Conservation (phyloP, 2,113 vertebrate species). For the Hippocampus abdominalis region DNA sequence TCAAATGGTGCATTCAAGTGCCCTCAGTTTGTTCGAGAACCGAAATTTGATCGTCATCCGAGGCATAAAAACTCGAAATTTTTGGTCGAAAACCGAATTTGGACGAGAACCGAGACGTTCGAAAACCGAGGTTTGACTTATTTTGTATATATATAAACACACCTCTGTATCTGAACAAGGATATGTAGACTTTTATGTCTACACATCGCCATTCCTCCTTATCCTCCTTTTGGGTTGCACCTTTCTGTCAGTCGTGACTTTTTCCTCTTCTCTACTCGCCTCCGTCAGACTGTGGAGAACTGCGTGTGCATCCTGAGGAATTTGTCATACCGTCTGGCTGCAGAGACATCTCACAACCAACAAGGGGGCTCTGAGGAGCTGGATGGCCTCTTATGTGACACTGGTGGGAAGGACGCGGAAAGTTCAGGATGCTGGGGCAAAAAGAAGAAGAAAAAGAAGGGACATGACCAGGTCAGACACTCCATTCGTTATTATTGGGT, state of each 20-base stretch:
- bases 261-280: constrained; percentile 1
- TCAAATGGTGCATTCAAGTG: too few species aligned
- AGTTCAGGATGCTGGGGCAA: constrained; percentile 98
- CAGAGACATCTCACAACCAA: constrained; percentile 97
- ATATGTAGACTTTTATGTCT: too few species aligned
- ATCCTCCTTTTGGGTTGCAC: neutral
- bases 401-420: constrained; percentile 88
- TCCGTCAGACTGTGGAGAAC: constrained; percentile 92
- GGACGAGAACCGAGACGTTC: too few species aligned
- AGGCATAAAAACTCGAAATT: too few species aligned
- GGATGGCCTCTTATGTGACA: constrained; percentile 92
- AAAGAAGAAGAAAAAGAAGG: constrained; percentile 99
- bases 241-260: constrained; percentile 3
- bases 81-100: too few species aligned
- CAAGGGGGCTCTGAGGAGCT: constrained; percentile 96
- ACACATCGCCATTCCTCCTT: too few species aligned
- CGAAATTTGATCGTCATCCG: too few species aligned
- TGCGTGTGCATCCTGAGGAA: constrained; percentile 99
- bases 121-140: too few species aligned
- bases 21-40: too few species aligned
- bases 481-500: neutral
- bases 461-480: constrained; percentile 88
- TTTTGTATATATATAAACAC: neutral
- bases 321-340: constrained; percentile 96
- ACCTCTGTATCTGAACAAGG: too few species aligned